Conservation (phyloP, 1,140 invertebrate genomes). For the Matsumurasca onukii region DNA sequence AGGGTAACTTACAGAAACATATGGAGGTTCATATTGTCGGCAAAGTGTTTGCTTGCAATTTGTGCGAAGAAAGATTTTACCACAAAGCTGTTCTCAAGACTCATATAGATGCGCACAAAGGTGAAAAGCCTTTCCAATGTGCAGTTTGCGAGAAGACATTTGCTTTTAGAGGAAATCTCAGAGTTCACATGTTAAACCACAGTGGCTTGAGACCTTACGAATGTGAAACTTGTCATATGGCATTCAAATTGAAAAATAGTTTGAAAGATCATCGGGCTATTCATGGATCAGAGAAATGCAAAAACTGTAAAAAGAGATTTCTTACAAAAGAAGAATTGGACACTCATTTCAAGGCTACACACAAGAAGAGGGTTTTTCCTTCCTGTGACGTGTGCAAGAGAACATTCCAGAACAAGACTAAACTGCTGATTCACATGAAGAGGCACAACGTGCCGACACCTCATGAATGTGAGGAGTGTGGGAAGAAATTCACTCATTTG, state of each 20-base stretch:
- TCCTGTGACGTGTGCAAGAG: conserved; percentile 10
- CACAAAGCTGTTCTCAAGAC: conserved; percentile 33
- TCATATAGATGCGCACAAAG: conserved; percentile 36
- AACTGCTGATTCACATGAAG: conserved; percentile 34
- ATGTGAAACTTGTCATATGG: conserved; percentile 44
- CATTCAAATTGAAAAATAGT: conserved; percentile 35
- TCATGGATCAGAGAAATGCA: conserved; percentile 35
- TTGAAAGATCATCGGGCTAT: conserved; percentile 46
- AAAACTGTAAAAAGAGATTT: conserved; percentile 17
- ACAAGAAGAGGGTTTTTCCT: conserved; percentile 14
- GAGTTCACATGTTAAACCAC: conserved; percentile 46
- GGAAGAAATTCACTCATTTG: conserved; percentile 42
- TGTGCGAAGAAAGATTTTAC: conserved; percentile 55
- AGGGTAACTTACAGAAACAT: conserved; percentile 70
- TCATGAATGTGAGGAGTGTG: conserved; percentile 55
- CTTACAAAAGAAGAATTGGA: conserved; percentile 13
- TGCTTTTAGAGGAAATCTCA: conserved; percentile 33
- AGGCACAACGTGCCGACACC: conserved; percentile 58
- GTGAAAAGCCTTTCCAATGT: conserved; percentile 81
- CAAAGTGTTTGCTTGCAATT: conserved; percentile 29
- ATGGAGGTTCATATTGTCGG: conserved; percentile 51
- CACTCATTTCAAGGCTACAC: background rate
- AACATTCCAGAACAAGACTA: conserved; percentile 41
- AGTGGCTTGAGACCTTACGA: conserved; percentile 52
- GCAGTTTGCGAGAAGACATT: conserved; percentile 69